phyloP scores from a whole-genome alignment of 2,888 invertebrate genomes.

The Hesperia comma region DNA sequence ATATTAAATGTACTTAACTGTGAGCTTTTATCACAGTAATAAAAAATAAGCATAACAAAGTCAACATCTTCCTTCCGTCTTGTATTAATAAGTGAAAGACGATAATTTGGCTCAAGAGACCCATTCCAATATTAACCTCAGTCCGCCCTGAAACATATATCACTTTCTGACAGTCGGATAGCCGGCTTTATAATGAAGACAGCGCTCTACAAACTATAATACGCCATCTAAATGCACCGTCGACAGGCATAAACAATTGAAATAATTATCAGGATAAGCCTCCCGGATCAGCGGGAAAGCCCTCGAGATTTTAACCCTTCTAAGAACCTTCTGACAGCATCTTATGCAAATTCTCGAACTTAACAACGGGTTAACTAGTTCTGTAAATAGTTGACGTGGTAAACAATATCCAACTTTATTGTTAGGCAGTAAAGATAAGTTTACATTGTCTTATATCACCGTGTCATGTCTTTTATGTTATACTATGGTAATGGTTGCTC shows the following conservation, averaged over 20 bases:
- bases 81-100: conserved; percentile 13
- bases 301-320: conserved; percentile 82
- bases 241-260: conserved; percentile 84
- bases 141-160: conserved; percentile 64
- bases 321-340: conserved; percentile 73
- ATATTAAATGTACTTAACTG: background rate
- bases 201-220: conserved; percentile 80
- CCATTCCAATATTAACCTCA: conserved; percentile 61
- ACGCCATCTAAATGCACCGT: conserved; percentile 82
- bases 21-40: background rate
- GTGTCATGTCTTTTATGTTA: conserved; percentile 46
- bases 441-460: conserved; percentile 35
- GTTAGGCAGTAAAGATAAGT: conserved; percentile 21
- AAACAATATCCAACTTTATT: conserved; percentile 41
- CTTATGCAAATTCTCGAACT: conserved; percentile 82
- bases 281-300: conserved; percentile 75
- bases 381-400: conserved; percentile 10
- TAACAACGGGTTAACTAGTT: conserved; percentile 46
- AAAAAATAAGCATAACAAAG: background rate
- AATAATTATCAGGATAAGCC: conserved; percentile 84
- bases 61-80: background rate
- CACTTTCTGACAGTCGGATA: conserved; percentile 64
- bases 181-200: conserved; percentile 71
- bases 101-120: conserved; percentile 54
- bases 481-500: conserved; percentile 67